Conservation (phyloP, 2,797 vertebrate genomes). For the Microctenopoma stevenorrisi region DNA sequence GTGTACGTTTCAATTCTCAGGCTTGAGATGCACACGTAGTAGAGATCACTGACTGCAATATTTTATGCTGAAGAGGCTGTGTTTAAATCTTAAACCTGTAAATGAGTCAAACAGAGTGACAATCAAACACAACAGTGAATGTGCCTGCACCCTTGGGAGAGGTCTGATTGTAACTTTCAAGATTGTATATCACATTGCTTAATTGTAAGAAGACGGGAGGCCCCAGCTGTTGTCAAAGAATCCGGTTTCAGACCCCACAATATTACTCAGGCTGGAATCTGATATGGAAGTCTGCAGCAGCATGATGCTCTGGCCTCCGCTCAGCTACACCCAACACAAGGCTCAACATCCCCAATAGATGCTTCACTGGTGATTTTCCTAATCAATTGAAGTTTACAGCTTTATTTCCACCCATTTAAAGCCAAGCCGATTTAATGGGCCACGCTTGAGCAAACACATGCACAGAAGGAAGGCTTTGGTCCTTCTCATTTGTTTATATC, state of each 20-base stretch:
- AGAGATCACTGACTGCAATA: conserved; percentile 37
- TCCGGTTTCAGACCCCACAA: conserved; percentile 70
- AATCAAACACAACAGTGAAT: conserved; percentile 48
- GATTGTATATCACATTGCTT: conserved; percentile 53
- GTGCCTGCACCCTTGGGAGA: conserved; percentile 5
- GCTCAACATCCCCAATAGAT: conserved; percentile 56
- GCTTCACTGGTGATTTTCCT: conserved; percentile 57
- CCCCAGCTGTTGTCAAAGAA: conserved; percentile 72
- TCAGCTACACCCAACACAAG: conserved; percentile 52
- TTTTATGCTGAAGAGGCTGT: conserved; percentile 35
- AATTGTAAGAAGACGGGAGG: conserved; percentile 63
- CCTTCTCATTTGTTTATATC: conserved; percentile 53
- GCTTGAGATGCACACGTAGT: conserved; percentile 23
- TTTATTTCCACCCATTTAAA: conserved; percentile 70
- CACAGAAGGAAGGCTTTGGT: conserved; percentile 52
- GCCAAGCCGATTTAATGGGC: conserved; percentile 64
- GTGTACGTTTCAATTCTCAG: conserved; percentile 26
- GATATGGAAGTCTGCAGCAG: conserved; percentile 67
- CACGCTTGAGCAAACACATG: conserved; percentile 56
- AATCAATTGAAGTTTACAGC: conserved; percentile 75
- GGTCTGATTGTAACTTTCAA: conserved; percentile 30
- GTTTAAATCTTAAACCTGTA: conserved; percentile 27
- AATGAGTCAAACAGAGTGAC: conserved; percentile 34
- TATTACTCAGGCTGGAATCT: conserved; percentile 60
- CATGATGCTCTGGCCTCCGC: conserved; percentile 61